Base-by-base conservation (phyloP, 2,113 vertebrate genomes). In the Psephotus haematonotus region DNA sequence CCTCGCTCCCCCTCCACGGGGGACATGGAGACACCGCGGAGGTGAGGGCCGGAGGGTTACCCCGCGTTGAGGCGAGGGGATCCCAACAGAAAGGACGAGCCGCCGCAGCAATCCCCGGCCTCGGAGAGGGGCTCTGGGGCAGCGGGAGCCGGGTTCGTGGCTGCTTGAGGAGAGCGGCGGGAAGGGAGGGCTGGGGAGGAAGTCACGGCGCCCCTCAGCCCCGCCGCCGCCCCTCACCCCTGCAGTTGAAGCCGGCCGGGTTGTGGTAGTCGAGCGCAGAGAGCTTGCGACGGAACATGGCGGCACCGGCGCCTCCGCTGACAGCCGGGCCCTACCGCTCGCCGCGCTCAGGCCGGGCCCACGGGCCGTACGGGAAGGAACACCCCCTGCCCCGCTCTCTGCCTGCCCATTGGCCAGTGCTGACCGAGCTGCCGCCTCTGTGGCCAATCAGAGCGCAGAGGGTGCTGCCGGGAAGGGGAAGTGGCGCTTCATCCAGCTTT, bases 251-350 rank as follows among this genome's bases (percentile, higher is more conserved):
- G 37, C 97, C 98, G 11, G 93, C 44, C 2, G 99, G 99, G 79
- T 99, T 99, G 94, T 99, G 99, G 78, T 99, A 99, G 60, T 99
- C 99, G 18, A 99, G 97, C 5, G 99, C 99, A 55, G 98, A 98
- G 19, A 99, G 98, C 92, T 99, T 99, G 69, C 99, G 99, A 83
- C 98, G 98, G 92, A 99, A 99, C 99, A 99, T 99, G 92, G 63
- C 55, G 46, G 57, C 87, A 46, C 47, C 84, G 93, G 55, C 86
- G 17, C 43, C 92, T 87, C 72, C 65, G 57, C 76, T 17, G 4
- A 37, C 13, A 3, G 31, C 35, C 74, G 35, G 71, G 46, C 92
- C 87, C 65, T 13, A 67, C 76, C 65, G 13, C 86, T 41, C 52
- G 29, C 88, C 78, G 52, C 83, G 31, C 33, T 27, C 72, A 39